phyloP scores from a whole-genome alignment of 2,888 invertebrate genomes.

The Malachius bipustulatus region DNA sequence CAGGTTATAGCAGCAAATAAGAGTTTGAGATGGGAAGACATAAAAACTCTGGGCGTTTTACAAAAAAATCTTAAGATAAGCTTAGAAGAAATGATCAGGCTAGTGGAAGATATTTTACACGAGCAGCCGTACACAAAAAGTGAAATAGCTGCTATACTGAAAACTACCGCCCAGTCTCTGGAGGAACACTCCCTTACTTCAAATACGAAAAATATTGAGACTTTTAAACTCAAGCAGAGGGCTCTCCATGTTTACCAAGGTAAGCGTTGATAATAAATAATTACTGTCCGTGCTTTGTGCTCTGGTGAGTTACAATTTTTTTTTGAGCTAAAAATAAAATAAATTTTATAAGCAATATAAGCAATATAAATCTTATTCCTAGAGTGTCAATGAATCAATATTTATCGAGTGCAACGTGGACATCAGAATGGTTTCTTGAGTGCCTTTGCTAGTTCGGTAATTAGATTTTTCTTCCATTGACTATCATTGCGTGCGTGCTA shows the following conservation, averaged over 20 bases:
- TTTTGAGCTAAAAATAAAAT: no score
- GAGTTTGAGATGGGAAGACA: constrained; percentile 49
- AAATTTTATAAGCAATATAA: no score
- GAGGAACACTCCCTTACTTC: constrained; percentile 51
- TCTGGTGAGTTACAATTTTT: no score
- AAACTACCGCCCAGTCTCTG: constrained; percentile 48
- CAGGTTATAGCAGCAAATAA: constrained; percentile 55
- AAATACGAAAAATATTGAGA: constrained; percentile 48
- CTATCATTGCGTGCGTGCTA: no score
- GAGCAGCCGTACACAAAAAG: constrained; percentile 54
- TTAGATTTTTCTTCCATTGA: no score
- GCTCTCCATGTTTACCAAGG: constrained; percentile 81
- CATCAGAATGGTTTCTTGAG: no score
- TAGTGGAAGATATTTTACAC: constrained; percentile 52
- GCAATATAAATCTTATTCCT: no score
- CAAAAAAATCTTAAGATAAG: constrained; percentile 53
- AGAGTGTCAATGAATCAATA: no score
- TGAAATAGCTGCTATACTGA: constrained; percentile 53
- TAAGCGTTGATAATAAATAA: no score
- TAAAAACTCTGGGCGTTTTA: constrained; percentile 59
- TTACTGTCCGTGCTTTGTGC: no score
- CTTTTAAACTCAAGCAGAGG: constrained; percentile 72
- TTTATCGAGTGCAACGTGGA: no score
- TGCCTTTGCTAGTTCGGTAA: no score
- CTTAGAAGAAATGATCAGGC: constrained; percentile 55